These are phyloP conservation scores for Agrypnus murinus DNA, from an alignment of 2,888 invertebrate genomes.

Conservation along the genomic window DNA sequence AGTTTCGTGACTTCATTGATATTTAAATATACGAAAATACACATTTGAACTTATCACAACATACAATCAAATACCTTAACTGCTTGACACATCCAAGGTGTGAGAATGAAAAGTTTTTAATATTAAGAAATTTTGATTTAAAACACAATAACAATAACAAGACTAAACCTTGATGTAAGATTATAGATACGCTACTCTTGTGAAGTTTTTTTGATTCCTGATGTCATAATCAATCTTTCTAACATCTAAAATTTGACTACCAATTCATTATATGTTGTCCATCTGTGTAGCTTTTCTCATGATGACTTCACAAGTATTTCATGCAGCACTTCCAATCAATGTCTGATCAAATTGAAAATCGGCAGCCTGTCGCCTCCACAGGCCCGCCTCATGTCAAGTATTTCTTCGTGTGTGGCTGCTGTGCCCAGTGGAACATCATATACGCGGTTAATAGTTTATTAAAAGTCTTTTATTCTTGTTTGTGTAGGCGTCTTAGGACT, in stretches of 20 bases:
- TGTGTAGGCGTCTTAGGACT: constrained; percentile 37
- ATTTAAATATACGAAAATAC: neutral
- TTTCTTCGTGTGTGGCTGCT: constrained; percentile 49
- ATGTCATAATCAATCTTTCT: constrained; percentile 43
- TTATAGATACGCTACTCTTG: constrained; percentile 14
- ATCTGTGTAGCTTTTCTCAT: constrained; percentile 25
- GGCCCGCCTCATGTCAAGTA: constrained; percentile 33
- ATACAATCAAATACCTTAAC: neutral
- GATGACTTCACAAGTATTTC: constrained; percentile 40
- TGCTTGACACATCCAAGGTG: constrained; percentile 8
- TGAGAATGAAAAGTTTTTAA: neutral
- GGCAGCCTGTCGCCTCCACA: constrained; percentile 47
- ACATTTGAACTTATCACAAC: neutral
- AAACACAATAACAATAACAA: neutral
- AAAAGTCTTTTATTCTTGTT: constrained; percentile 40
- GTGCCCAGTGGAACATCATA: constrained; percentile 41
- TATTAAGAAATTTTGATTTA: constrained; percentile 4
- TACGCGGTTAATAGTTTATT: constrained; percentile 48
- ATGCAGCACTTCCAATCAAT: constrained; percentile 44
- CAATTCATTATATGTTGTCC: constrained; percentile 37
- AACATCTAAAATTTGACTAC: constrained; percentile 34
- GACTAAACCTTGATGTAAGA: constrained; percentile 12
- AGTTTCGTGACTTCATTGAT: neutral
- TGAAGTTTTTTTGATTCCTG: constrained; percentile 26
- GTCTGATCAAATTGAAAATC: constrained; percentile 47